A percentile compares a stretch with the other conserved stretches of the same genome.
These are phyloP conservation scores for Mythimna impura DNA, from an alignment of 2,888 invertebrate species.

Conservation along the genomic window DNA sequence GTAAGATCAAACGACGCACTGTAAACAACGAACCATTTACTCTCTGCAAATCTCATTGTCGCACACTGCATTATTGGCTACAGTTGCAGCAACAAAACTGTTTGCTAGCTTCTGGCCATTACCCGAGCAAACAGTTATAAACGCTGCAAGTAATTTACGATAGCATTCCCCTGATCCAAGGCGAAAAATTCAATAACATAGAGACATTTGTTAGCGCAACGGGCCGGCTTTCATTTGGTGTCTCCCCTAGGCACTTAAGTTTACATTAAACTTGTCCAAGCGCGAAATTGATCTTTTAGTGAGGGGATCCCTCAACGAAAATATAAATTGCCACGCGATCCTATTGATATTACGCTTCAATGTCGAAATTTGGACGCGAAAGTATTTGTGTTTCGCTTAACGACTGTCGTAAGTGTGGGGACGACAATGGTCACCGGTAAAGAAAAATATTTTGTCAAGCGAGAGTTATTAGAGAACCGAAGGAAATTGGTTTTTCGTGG, in stretches of 20 bases:
- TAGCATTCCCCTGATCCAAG: conserved; percentile 70
- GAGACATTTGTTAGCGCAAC: conserved; percentile 84
- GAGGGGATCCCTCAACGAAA: conserved; percentile 85
- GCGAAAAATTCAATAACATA: conserved; percentile 85
- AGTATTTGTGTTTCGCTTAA: conserved; percentile 65
- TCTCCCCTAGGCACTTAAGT: conserved; percentile 88
- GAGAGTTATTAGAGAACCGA: conserved; percentile 50
- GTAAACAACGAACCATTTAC: too few relatives aligned
- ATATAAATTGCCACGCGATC: conserved; percentile 85
- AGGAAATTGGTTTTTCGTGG: conserved; percentile 49
- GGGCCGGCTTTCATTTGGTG: conserved; percentile 84
- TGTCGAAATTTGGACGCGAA: conserved; percentile 67
- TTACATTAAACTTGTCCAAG: conserved; percentile 89
- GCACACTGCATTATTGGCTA: background rate
- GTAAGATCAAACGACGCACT: background rate
- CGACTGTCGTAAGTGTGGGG: conserved; percentile 53
- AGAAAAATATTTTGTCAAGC: conserved; percentile 56
- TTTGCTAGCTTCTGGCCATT: conserved; percentile 42
- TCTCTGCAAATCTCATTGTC: background rate
- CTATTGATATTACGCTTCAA: conserved; percentile 82
- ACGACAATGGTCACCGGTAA: conserved; percentile 36
- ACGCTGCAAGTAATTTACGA: conserved; percentile 63
- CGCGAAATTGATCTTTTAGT: conserved; percentile 90
- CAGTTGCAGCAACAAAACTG: conserved; percentile 19
- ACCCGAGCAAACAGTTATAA: conserved; percentile 51